phyloP scores from a whole-genome alignment of 2,888 invertebrate genomes.

The Drosophila incognita region DNA sequence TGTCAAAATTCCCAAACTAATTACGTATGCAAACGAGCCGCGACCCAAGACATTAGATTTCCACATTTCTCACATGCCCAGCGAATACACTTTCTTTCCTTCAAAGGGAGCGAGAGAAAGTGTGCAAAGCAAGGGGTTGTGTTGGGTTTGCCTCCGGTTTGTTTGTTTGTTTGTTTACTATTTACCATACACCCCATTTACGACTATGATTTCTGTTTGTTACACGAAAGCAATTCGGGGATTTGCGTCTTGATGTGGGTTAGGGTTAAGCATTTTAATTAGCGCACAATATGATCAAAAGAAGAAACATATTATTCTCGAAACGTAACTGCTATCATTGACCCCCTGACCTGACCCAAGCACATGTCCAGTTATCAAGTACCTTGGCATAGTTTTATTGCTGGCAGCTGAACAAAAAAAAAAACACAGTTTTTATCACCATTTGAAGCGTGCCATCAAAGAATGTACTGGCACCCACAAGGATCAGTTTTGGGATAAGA shows the following conservation, averaged over 20 bases:
- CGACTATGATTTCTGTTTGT: constrained; percentile 15
- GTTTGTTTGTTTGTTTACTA: constrained; percentile 51
- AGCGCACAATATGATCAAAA: constrained; percentile 57
- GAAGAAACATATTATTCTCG: constrained; percentile 9
- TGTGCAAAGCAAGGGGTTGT: constrained; percentile 38
- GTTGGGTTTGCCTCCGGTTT: constrained; percentile 10
- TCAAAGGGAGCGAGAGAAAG: constrained; percentile 1
- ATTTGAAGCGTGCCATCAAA: constrained; percentile 54
- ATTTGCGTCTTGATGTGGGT: constrained; percentile 74
- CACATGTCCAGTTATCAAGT: constrained; percentile 23
- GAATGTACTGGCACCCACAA: constrained; percentile 30
- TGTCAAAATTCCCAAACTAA: constrained; percentile 74
- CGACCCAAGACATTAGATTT: constrained; percentile 32
- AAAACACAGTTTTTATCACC: constrained; percentile 39
- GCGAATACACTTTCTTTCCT: neutral
- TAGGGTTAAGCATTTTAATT: constrained; percentile 81
- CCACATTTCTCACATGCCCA: neutral
- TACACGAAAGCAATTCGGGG: constrained; percentile 35
- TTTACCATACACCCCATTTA: constrained; percentile 51
- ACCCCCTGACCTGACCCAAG: constrained; percentile 33
- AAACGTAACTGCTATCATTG: constrained; percentile 38
- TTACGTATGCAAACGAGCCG: constrained; percentile 78
- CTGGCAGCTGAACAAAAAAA: constrained; percentile 38
- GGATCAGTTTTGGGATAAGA: constrained; percentile 22
- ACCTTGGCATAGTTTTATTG: constrained; percentile 41